A percentile compares a stretch with the other conserved stretches of the same genome.
Conservation (phyloP, 2,888 invertebrate genomes). For the Axea sp. region DNA sequence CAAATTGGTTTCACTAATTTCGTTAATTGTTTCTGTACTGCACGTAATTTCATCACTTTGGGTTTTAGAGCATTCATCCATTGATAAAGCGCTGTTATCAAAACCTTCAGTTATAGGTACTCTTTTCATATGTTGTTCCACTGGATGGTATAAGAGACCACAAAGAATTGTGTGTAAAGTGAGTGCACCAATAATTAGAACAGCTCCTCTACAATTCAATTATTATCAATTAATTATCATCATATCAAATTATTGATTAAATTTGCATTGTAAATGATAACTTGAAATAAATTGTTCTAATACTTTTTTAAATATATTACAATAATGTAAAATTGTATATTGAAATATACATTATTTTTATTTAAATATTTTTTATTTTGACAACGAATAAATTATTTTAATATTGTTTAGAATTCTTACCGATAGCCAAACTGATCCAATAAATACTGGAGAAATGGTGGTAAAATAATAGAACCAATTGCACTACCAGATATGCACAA, state of each 20-base stretch:
- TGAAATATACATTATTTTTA: too few relatives aligned
- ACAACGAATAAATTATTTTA: too few relatives aligned
- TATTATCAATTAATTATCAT: background rate
- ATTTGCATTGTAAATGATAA: too few relatives aligned
- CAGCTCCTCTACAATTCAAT: conserved; percentile 83
- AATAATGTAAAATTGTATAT: too few relatives aligned
- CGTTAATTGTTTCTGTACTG: too few relatives aligned
- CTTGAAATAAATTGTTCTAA: too few relatives aligned
- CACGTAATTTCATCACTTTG: too few relatives aligned
- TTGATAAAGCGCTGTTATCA: conserved; percentile 72
- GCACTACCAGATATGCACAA: conserved; percentile 94
- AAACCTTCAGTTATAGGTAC: conserved; percentile 77
- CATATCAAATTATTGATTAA: too few relatives aligned
- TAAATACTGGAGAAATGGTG: conserved; percentile 87
- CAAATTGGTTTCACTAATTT: too few relatives aligned
- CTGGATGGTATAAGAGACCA: conserved; percentile 90
- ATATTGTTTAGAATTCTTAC: conserved; percentile 76
- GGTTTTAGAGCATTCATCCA: conserved; percentile 59
- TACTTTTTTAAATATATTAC: too few relatives aligned
- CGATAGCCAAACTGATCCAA: conserved; percentile 84
- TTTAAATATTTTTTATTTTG: too few relatives aligned
- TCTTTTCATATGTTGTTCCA: conserved; percentile 88
- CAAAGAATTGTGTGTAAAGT: conserved; percentile 91
- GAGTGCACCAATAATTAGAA: conserved; percentile 89
- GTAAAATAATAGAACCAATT: conserved; percentile 90